Evolutionary conservation across 2,113 vertebrate genomes (phyloP), one percentile per base, ranked within the genome.

Genomic region (Hyaena hyaena): DNA sequence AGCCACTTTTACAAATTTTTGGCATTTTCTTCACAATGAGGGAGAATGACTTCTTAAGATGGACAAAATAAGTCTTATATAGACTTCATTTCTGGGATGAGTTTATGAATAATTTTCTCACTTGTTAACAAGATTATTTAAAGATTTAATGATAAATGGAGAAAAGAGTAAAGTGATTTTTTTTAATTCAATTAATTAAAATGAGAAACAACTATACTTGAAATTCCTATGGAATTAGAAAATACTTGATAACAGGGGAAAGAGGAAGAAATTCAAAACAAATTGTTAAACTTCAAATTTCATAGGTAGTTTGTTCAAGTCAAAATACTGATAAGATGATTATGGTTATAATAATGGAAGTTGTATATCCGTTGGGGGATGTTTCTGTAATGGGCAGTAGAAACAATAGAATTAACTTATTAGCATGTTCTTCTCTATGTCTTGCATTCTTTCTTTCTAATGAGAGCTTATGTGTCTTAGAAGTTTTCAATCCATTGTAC

Each of bases 201-300:
- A 87, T 61, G 21, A 91, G 17, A 93, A 73, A 93, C 9, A 61
- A 21, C 16, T 39, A 17, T 73, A 76, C 10, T 92, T 89, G 24
- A 90, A 95, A 90, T 86, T 90, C 2, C 26, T 93, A 0, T 68
- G 50, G 35, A 33, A 90, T 90, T 93, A 82, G 48, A 87, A 90
- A 66, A 61, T 88, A 85, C 35, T 79, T 71, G 43, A 28, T 58
- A 71, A 96, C 0, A 11, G 31, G 39, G 63, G 35, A 61, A 88
- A 63, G 35, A 88, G 31, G 24, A 83, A 48, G 58, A 82, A 35
- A 88, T 79, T 91, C 77, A 68, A 66, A 89, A 48, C 43, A 19
- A 74, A 35, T 81, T 71, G 48, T 90, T 96, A 86, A 61, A 81
- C 88, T 94, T 94, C 61, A 92, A 94, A 69, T 90, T 26, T 65